Evolutionary conservation across 2,888 invertebrate genomes (phyloP), one percentile per base, ranked within the genome.

Genomic region (Busseola fusca): DNA sequence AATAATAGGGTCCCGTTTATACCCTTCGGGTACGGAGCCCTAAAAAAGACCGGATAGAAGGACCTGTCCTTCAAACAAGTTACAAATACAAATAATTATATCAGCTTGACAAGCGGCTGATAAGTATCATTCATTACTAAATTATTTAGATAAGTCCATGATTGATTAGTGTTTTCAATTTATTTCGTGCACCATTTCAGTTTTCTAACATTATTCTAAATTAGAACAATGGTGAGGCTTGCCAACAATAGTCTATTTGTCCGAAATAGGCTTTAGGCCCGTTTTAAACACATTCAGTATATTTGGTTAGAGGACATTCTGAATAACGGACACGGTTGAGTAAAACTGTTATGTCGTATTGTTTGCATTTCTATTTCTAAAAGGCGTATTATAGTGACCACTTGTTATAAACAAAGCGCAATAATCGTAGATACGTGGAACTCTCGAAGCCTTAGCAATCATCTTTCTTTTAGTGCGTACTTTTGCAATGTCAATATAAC

Each of bases 271-370:
- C 18, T 68, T 77, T 54, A 45, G n/a, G 12, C 21, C 57, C 42
- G 21, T 64, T 65, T 64, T 45, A 54, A 30, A 42, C 48, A 60
- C 42, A 69, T 63, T 68, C 42, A 27, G 54, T 69, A 21, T 69
- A 66, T 74, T 69, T 52, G 69, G 76, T 67, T 56, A 57, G n/a
- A n/a, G 56, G 54, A 50, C 64, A 71, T 68, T 77, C 63, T 62
- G 64, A 59, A 69, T 77, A 81, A 42, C 78, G 67, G 52, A 56
- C 65, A 82, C 59, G 64, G 69, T 72, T 78, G 58, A 81, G 65
- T 69, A 52, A 64, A 60, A 62, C 25, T 60, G 56, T 81, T 76
- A 72, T 66, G 34, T 64, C 27, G 65, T 67, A 73, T 78, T 82
- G 69, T 69, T 60, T 45, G 63, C 27, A 63, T 14, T 42, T 52